Conservation (phyloP, 2,797 vertebrate genomes). For the Iguana delicatissima region DNA sequence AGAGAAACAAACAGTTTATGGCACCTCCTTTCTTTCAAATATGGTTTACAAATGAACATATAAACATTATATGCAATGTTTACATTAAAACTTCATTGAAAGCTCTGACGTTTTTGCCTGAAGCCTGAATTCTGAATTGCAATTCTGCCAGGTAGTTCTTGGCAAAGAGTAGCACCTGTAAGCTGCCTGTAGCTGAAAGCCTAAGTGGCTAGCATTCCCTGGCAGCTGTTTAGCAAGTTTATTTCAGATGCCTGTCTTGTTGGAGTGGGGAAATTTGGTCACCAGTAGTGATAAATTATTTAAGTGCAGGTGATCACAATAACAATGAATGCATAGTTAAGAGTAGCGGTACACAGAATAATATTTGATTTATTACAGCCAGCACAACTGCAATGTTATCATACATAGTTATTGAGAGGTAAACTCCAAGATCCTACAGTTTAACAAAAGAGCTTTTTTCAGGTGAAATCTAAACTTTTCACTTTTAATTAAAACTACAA, state of each 20-base stretch:
- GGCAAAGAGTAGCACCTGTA: not conserved
- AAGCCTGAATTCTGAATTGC: not conserved
- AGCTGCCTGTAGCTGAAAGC: not conserved
- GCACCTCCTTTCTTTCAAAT: not conserved
- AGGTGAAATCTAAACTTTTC: not conserved
- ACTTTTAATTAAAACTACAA: not conserved
- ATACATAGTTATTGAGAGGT: not conserved
- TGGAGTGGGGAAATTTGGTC: no score
- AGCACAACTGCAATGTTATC: not conserved
- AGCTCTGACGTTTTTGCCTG: no score
- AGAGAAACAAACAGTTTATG: conserved; percentile 21
- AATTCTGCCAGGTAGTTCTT: not conserved
- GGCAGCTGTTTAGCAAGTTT: not conserved
- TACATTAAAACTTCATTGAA: not conserved
- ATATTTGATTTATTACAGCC: not conserved
- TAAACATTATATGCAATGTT: not conserved
- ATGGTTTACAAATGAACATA: no score
- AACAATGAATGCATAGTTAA: not conserved
- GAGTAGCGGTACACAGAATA: not conserved
- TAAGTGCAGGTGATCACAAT: not conserved
- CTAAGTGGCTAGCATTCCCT: no score
- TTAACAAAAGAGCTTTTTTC: not conserved
- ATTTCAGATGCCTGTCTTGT: not conserved
- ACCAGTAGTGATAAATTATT: not conserved
- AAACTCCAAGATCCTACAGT: not conserved